phyloP scores from a whole-genome alignment of 2,113 vertebrate species.

The Oreocharis arfaki region DNA sequence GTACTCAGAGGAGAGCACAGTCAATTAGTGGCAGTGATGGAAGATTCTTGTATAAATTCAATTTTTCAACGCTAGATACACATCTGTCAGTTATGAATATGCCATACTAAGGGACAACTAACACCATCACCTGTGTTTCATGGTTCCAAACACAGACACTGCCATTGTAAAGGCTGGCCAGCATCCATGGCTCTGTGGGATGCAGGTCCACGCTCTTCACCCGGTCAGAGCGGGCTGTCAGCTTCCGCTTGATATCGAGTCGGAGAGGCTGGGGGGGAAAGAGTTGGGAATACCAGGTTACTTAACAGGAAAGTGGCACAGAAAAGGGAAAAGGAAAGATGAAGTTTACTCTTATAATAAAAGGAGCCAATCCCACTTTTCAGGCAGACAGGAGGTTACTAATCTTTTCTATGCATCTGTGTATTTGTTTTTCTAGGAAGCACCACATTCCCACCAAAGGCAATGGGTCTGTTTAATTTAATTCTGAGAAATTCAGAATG shows the following conservation, averaged over 20 bases:
- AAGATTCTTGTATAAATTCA: not conserved
- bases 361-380: not conserved
- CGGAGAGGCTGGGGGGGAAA: conserved; percentile 82
- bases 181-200: conserved; percentile 94
- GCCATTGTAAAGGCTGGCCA: conserved; percentile 95
- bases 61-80: not conserved
- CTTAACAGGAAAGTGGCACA: not conserved
- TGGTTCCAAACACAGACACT: conserved; percentile 97
- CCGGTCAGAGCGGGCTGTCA: conserved; percentile 91
- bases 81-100: not conserved
- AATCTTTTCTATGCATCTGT: not conserved
- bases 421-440: not conserved
- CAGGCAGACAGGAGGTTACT: not conserved
- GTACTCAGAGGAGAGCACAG: not conserved
- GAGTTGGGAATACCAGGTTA: not conserved
- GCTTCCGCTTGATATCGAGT: conserved; percentile 92
- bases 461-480: not conserved
- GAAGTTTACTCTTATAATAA: not conserved
- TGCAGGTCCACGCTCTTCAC: conserved; percentile 96
- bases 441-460: not conserved
- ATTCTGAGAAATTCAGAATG: not conserved
- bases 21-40: not conserved
- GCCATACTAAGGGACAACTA: not conserved
- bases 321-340: not conserved
- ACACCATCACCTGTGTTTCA: conserved; percentile 84